These are phyloP conservation scores for Pseudorectes ferrugineus DNA, from an alignment of 2,113 vertebrate species.

Conservation along the genomic window DNA sequence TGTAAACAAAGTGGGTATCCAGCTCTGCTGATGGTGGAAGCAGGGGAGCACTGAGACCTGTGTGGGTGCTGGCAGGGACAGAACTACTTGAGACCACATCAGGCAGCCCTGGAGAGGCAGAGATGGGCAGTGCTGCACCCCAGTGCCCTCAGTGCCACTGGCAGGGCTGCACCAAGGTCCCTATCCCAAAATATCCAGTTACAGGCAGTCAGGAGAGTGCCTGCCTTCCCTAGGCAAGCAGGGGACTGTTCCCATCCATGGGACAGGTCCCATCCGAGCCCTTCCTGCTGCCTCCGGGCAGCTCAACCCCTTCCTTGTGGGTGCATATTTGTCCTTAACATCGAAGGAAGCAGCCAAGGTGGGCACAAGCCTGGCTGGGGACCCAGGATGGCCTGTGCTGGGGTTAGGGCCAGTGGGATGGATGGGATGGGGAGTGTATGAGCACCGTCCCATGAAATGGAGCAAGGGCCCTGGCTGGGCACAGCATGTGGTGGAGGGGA, in stretches of 20 bases:
- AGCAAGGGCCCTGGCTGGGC: neutral
- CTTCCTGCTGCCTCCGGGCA: neutral
- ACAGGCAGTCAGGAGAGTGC: neutral
- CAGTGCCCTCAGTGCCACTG: neutral
- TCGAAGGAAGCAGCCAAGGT: neutral
- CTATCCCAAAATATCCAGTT: neutral
- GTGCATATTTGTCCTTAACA: neutral
- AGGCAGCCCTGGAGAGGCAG: neutral
- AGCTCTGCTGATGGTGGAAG: neutral
- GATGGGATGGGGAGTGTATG: slow-evolving; percentile 21
- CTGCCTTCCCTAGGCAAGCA: neutral
- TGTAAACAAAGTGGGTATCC: neutral
- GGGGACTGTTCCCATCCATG: neutral
- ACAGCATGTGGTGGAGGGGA: slow-evolving; percentile 1
- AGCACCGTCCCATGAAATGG: slow-evolving; percentile 21
- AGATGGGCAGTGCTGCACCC: neutral
- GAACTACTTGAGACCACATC: neutral
- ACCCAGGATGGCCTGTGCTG: neutral
- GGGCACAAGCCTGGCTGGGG: neutral
- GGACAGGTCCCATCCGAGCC: neutral
- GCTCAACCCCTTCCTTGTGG: neutral
- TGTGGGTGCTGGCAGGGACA: neutral
- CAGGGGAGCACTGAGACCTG: neutral
- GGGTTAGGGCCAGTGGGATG: slow-evolving; percentile 10
- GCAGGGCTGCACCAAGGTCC: neutral